Percentiles rank a stretch among this genome's conserved stretches.
phyloP scores from a whole-genome alignment of 2,797 vertebrate genomes.

The Scyliorhinus canicula region DNA sequence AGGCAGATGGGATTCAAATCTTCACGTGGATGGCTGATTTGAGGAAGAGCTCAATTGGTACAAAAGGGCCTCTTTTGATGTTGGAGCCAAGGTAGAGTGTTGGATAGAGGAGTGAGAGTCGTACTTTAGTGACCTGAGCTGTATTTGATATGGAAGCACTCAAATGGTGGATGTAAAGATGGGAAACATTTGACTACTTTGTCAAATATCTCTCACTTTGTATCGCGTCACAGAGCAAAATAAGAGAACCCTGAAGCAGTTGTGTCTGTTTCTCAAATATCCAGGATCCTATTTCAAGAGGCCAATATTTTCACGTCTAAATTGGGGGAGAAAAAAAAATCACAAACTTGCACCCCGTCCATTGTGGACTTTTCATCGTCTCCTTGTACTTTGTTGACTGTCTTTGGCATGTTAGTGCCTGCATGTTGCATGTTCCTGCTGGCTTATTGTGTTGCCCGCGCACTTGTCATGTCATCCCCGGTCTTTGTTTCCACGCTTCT shows the following conservation, averaged over 20 bases:
- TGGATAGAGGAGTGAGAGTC: background rate
- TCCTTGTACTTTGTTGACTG: background rate
- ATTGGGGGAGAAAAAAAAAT: background rate
- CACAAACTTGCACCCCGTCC: background rate
- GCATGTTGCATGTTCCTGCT: background rate
- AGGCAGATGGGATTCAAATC: background rate
- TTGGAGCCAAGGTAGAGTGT: background rate
- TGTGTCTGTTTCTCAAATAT: background rate
- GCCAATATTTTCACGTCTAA: background rate
- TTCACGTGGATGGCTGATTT: background rate
- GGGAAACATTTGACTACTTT: background rate
- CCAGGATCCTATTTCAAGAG: background rate
- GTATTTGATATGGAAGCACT: background rate
- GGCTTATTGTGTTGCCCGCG: background rate
- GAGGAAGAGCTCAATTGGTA: background rate
- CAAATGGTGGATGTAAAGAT: background rate
- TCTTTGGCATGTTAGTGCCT: conserved; percentile 19
- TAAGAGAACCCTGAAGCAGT: background rate
- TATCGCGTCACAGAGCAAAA: background rate
- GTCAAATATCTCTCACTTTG: background rate
- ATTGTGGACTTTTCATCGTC: background rate
- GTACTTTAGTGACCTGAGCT: background rate
- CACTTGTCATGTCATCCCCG: conserved; percentile 4
- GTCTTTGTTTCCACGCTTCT: background rate
- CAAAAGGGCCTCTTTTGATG: background rate